Conservation (phyloP, 92 coral and sea anemone species). For the Bergia sp. region DNA sequence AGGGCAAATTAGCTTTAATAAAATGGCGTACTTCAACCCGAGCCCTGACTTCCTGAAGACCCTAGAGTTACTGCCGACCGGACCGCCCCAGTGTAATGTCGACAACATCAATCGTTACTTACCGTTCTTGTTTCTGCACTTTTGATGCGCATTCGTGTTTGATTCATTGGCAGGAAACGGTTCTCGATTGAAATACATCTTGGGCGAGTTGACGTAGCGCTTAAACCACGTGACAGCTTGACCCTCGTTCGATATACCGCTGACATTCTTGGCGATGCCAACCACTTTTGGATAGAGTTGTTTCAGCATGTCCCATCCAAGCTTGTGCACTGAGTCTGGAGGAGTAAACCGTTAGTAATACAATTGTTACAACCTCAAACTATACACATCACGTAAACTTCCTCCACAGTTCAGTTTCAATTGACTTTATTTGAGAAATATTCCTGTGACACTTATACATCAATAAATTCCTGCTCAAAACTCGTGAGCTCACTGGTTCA, state of each 20-base stretch:
- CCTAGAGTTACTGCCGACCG: no score
- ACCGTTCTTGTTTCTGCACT: slow-evolving; percentile 65
- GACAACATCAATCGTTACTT: background rate
- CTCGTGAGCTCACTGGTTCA: no score
- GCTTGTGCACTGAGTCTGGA: slow-evolving; percentile 75
- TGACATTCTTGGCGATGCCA: slow-evolving; percentile 68
- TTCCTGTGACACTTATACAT: no score
- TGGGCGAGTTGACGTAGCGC: slow-evolving; percentile 65
- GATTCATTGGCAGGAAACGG: slow-evolving; percentile 95
- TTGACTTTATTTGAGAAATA: no score
- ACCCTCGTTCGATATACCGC: slow-evolving; percentile 65
- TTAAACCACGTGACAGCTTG: slow-evolving; percentile 73
- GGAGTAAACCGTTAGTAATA: background rate
- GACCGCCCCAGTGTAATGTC: no score
- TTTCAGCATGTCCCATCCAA: slow-evolving; percentile 76
- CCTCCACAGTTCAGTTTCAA: background rate
- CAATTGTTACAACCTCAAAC: no score
- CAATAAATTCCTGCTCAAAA: no score
- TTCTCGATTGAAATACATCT: slow-evolving; percentile 81
- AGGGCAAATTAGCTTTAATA: no score
- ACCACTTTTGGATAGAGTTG: slow-evolving; percentile 80
- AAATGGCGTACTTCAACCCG: no score
- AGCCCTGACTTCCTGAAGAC: no score
- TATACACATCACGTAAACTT: background rate
- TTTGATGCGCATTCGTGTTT: slow-evolving; percentile 65